Base-by-base conservation (phyloP, 2,113 vertebrate species). In the Laticauda colubrina region DNA sequence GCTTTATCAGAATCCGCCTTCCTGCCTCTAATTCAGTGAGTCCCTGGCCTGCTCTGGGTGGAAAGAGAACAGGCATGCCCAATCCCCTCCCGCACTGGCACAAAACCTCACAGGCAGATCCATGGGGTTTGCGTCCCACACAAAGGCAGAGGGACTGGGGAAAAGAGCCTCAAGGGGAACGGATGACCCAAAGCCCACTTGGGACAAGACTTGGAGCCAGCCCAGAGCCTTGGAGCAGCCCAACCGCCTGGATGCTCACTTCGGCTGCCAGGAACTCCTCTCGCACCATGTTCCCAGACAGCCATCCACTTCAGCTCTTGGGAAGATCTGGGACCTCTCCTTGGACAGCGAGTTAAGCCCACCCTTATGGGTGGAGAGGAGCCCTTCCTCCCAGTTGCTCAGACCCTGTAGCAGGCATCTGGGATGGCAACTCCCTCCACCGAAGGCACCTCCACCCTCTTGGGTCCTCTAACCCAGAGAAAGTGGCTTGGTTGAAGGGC, bases 31-130 rank as follows among this genome's bases (percentile, higher is more conserved):
- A 21, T 39, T 7, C 6, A 15, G 15, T 1, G 34, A 43, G 34
- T 39, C 34, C 39, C 1, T 14, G 34, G 15, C 6, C n/a, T 81
- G 34, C 6, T 2, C 34, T 8, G 15, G 6, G 69, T 2, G 5
- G 5, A 20, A 1, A 8, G 14, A 5, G 12, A n/a, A n/a, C 12
- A 5, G 12, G 29, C 0, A 1, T n/a, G 12, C 64, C 29, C 1
- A 4, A 39, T 15, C n/a, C 2, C 15, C 64, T 75, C n/a, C 64
- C 2, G 64, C 64, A 75, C n/a, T 18, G 64, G 5, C n/a, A 34
- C 12, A 69, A 69, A 29, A 69, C 26, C 26, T 1, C 29, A n/a
- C 12, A 2, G 26, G 61, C 11, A 29, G 61, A 3, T 29, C 10
- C 24, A 26, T 64, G 26, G 24, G 24, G 3, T 26, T 11, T 29